Percentiles rank a stretch among this genome's conserved stretches.
phyloP scores from a whole-genome alignment of 2,797 vertebrate genomes.

The Macropus fuliginosus region DNA sequence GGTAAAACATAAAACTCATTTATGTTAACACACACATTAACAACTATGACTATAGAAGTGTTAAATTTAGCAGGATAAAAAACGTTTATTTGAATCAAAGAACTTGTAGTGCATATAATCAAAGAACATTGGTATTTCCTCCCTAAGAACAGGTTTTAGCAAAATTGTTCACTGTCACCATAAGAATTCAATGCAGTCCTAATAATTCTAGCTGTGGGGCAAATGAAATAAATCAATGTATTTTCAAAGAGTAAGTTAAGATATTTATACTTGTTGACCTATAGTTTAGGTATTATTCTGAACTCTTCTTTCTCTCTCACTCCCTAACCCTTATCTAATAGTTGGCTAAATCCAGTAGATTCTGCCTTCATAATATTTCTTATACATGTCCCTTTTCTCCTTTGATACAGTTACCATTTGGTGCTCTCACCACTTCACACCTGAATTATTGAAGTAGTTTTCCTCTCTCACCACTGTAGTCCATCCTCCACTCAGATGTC shows the following conservation, averaged over 20 bases:
- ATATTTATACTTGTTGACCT: neutral
- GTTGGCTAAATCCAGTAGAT: neutral
- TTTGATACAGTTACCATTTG: neutral
- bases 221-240: neutral
- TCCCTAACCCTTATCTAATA: neutral
- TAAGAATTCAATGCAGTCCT: neutral
- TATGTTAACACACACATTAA: neutral
- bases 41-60: neutral
- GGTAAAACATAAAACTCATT: neutral
- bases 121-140: neutral
- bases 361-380: neutral
- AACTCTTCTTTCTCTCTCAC: neutral
- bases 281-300: neutral
- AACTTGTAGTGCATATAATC: neutral
- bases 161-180: neutral
- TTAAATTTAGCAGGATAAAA: neutral
- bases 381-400: neutral
- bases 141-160: neutral
- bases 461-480: neutral
- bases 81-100: neutral
- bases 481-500: neutral
- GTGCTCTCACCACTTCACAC: neutral
- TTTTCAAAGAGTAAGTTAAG: neutral
- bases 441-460: neutral
- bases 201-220: neutral